A percentile compares a stretch with the other conserved stretches of the same genome.
These are phyloP conservation scores for Drosophila mojavensis DNA, from an alignment of 1,140 invertebrate genomes.

Conservation along the genomic window DNA sequence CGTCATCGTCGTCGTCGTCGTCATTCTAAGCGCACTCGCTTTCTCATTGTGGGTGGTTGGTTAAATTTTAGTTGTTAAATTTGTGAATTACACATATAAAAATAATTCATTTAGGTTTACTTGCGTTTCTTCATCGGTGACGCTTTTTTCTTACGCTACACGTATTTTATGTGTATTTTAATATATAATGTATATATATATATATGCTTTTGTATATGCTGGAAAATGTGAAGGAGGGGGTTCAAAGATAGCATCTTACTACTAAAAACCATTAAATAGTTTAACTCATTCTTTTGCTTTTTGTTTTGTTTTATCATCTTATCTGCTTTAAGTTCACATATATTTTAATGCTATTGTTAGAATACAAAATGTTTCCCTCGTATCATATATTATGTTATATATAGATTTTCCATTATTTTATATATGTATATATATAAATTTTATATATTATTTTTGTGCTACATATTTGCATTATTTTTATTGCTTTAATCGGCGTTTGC, in stretches of 20 bases:
- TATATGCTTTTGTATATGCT: slow-evolving; percentile 41
- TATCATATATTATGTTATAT: slow-evolving; percentile 19
- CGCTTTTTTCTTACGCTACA: slow-evolving; percentile 35
- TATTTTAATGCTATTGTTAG: slow-evolving; percentile 41
- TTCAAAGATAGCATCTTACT: slow-evolving; percentile 42
- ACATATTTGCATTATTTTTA: slow-evolving; percentile 43
- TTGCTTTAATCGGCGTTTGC: slow-evolving; percentile 57
- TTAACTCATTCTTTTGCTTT: slow-evolving; percentile 33
- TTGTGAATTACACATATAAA: slow-evolving; percentile 75
- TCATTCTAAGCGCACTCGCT: slow-evolving; percentile 32
- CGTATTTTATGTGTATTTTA: slow-evolving; percentile 30
- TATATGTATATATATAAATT: slow-evolving; percentile 14
- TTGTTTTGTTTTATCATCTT: slow-evolving; percentile 26
- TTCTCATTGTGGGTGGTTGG: slow-evolving; percentile 46
- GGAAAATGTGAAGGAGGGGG: slow-evolving; percentile 21
- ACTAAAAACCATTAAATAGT: slow-evolving; percentile 73
- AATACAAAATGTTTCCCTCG: slow-evolving; percentile 45
- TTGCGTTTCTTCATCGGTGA: slow-evolving; percentile 14
- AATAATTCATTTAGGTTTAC: slow-evolving; percentile 52
- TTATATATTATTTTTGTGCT: slow-evolving; percentile 55
- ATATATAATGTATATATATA: slow-evolving; percentile 21
- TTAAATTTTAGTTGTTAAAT: slow-evolving; percentile 60
- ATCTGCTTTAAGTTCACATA: slow-evolving; percentile 40
- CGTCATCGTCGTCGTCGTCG: slow-evolving; percentile 14
- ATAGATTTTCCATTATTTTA: slow-evolving; percentile 27